Percentiles rank a stretch among this genome's conserved stretches.
phyloP scores from a whole-genome alignment of 1,140 invertebrate species.

The Camponotus floridanus region DNA sequence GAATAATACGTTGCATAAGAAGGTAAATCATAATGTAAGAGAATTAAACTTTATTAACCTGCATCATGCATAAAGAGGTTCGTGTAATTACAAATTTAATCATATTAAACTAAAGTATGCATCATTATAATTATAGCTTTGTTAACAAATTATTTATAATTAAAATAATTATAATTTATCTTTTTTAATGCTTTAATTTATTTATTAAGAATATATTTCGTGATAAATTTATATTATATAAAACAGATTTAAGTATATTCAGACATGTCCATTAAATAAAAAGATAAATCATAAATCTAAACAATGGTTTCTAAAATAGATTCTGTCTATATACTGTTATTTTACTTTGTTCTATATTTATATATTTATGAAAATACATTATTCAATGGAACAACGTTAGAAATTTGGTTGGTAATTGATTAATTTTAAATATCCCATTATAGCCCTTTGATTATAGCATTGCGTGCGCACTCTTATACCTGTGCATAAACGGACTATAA shows the following conservation, averaged over 20 bases:
- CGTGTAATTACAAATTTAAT: constrained; percentile 8
- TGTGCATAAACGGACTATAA: constrained; percentile 55
- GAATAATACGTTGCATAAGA: not conserved
- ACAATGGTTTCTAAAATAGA: not conserved
- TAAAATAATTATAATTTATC: constrained; percentile 1
- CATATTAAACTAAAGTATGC: not conserved
- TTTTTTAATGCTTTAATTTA: constrained; percentile 2
- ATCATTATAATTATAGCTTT: not conserved
- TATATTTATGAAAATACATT: not conserved
- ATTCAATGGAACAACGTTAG: not conserved
- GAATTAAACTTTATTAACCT: constrained; percentile 18
- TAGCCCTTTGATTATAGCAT: constrained; percentile 48
- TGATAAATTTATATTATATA: not conserved
- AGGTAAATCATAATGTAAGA: not conserved
- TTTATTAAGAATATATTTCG: not conserved
- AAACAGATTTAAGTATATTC: not conserved
- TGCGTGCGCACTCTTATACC: constrained; percentile 33
- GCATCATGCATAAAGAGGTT: not conserved
- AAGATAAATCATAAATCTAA: not conserved
- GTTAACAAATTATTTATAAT: not conserved
- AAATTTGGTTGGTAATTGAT: constrained; percentile 35
- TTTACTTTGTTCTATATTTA: not conserved
- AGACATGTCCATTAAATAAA: not conserved
- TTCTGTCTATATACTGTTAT: not conserved
- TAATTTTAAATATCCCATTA: constrained; percentile 42